Percentiles rank a stretch among this genome's conserved stretches.
phyloP scores from a whole-genome alignment of 2,797 vertebrate species.

The Chelonia mydas region DNA sequence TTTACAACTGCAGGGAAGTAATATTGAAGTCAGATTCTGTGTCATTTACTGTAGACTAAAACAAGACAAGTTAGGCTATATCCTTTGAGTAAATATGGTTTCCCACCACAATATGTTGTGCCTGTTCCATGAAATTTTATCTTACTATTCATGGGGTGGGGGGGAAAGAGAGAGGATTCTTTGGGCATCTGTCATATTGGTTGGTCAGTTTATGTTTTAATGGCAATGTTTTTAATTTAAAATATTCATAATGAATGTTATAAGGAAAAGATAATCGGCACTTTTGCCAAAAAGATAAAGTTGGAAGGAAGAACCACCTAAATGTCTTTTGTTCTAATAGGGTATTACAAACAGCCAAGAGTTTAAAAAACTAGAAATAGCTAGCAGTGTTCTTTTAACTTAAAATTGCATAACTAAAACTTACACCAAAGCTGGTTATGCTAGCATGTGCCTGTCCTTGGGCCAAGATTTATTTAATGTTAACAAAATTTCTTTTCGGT shows the following conservation, averaged over 20 bases:
- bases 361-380: background rate
- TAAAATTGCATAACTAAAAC: background rate
- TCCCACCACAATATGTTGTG: background rate
- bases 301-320: background rate
- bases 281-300: background rate
- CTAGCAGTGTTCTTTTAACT: background rate
- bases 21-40: background rate
- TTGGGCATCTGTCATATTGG: fast-evolving
- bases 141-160: background rate
- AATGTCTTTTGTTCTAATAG: background rate
- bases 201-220: background rate
- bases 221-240: slow-evolving; percentile 14
- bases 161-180: background rate
- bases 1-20: background rate
- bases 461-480: background rate
- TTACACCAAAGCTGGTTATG: slow-evolving; percentile 6
- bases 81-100: background rate
- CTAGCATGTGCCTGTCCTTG: background rate
- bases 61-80: too few relatives aligned
- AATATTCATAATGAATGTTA: background rate
- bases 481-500: background rate
- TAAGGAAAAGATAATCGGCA: background rate
- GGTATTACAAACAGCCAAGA: background rate
- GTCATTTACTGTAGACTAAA: background rate
- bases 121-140: background rate